Conservation (phyloP, 1,140 invertebrate species). For the Macrobrachium nipponense region DNA sequence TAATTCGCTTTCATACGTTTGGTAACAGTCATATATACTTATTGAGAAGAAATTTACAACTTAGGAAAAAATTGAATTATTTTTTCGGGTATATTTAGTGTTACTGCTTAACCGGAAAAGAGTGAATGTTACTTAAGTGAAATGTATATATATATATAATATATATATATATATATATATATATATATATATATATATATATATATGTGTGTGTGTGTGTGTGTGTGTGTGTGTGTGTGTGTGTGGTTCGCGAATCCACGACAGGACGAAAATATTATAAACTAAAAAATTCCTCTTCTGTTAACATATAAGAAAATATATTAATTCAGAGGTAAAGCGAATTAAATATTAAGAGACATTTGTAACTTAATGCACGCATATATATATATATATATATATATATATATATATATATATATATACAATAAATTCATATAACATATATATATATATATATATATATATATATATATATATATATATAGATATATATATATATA, state of each 20-base stretch:
- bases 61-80: neutral
- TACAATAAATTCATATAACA: no score
- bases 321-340: no score
- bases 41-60: no score
- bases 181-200: slow-evolving; percentile 37
- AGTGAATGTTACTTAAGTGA: neutral
- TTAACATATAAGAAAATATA: no score
- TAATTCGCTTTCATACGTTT: no score
- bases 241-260: no score
- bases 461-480: slow-evolving; percentile 15
- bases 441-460: slow-evolving; percentile 23
- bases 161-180: slow-evolving; percentile 29
- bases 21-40: no score
- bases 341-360: no score
- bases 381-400: slow-evolving; percentile 40
- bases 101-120: neutral
- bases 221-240: no score
- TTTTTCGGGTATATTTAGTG: neutral
- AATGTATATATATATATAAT: neutral
- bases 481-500: slow-evolving; percentile 13
- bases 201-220: slow-evolving; percentile 19
- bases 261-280: no score
- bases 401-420: slow-evolving; percentile 43
- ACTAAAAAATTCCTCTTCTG: no score
- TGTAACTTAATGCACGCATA: no score